Evolutionary conservation across 2,888 invertebrate species (phyloP), one percentile per base, ranked within the genome.

Genomic region (Aleiodes alternator): DNA sequence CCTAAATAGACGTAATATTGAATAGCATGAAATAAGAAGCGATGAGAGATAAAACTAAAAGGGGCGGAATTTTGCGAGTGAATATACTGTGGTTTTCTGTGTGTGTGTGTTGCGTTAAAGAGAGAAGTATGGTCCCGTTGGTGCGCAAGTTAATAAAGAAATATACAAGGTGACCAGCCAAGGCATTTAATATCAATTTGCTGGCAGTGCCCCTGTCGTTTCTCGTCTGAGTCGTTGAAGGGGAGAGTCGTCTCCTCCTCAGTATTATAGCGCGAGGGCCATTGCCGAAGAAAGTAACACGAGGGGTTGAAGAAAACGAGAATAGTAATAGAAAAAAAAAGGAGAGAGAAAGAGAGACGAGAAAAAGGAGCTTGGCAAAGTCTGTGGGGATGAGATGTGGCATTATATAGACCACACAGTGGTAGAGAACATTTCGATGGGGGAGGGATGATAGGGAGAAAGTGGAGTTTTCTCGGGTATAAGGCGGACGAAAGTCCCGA

Each of bases 111-210:
- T 77, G 79, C 77, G 80, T 64, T 80, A 81, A 83, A 79, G 48
- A 81, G 82, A 77, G 80, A 73, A 55, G 48, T 50, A 73, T 61
- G 56, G 66, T 72, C 72, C 72, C 61, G 55, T 69, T 76, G 70
- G 69, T 69, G 66, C 57, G 53, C 76, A 78, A 84, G 86, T 87
- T 87, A 87, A 87, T 87, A 87, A 87, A 87, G 87, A 86, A 85
- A 87, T 87, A 87, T 85, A 86, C 86, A 86, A 86, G 87, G 85
- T 86, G 87, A 86, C 85, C 86, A 61, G 82, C 84, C 84, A 83
- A 79, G 83, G 85, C 86, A 86, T 87, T 88, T 86, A 86, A 87
- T 87, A 87, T 87, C 88, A 88, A 88, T 88, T 88, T 88, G 87
- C 86, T 82, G 73, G 76, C 64, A 31, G 79, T 72, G 76, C 81